Conservation (phyloP, 2,888 invertebrate genomes). For the Drosophila quinaria region DNA sequence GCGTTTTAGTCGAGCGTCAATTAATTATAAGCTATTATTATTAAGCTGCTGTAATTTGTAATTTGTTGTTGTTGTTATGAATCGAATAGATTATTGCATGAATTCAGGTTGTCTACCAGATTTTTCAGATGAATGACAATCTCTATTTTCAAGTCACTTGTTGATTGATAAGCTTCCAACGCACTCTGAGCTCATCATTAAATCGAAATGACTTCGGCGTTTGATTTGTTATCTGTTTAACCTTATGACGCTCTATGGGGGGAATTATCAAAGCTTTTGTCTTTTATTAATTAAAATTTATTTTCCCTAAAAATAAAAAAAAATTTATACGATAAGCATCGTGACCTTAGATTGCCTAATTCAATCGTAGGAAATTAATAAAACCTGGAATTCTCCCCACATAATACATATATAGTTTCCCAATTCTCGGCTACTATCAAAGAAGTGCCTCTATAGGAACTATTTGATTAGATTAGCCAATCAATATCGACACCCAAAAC, state of each 20-base stretch:
- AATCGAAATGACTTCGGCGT: slow-evolving; percentile 8
- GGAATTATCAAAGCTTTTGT: slow-evolving; percentile 14
- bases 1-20: slow-evolving; percentile 6
- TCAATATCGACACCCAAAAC: slow-evolving; percentile 13
- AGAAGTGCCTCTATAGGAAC: slow-evolving; percentile 13
- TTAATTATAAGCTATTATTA: slow-evolving; percentile 28
- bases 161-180: slow-evolving; percentile 14
- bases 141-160: slow-evolving; percentile 1
- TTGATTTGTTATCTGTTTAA: slow-evolving; percentile 25
- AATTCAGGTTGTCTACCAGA: not conserved
- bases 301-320: not conserved
- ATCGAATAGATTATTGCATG: slow-evolving; percentile 10
- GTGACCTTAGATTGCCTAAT: slow-evolving; percentile 28
- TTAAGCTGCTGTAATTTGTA: slow-evolving; percentile 17
- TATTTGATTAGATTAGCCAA: slow-evolving; percentile 58
- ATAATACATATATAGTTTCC: slow-evolving; percentile 1
- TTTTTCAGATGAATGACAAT: slow-evolving; percentile 4
- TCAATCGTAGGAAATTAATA: slow-evolving; percentile 40
- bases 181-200: slow-evolving; percentile 4
- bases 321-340: slow-evolving; percentile 16
- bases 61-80: slow-evolving; percentile 30
- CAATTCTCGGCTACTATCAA: slow-evolving; percentile 23
- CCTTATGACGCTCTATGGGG: slow-evolving; percentile 1
- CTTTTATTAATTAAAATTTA: slow-evolving; percentile 33
- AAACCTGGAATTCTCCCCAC: not conserved